A percentile compares a stretch with the other conserved stretches of the same genome.
These are phyloP conservation scores for Scaptomyza cyrtandrae DNA, from an alignment of 2,888 invertebrate species.

Conservation along the genomic window DNA sequence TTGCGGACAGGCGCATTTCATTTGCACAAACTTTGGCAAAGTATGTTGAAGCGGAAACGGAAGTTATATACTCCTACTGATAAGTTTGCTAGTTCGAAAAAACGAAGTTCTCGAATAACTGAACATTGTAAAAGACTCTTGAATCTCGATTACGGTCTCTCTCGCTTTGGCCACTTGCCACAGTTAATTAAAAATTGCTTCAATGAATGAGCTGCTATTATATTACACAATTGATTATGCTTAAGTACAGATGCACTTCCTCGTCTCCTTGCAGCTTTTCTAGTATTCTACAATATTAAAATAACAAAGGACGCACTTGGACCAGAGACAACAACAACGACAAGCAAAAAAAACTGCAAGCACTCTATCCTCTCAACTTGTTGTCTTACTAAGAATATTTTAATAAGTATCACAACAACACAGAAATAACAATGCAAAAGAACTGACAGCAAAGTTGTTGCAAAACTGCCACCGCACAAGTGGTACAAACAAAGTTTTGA, in stretches of 20 bases:
- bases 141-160: neutral
- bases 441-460: conserved; percentile 56
- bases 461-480: conserved; percentile 59
- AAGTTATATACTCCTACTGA: conserved; percentile 62
- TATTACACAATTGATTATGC: conserved; percentile 66
- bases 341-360: conserved; percentile 24
- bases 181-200: conserved; percentile 63
- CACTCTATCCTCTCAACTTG: conserved; percentile 36
- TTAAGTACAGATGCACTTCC: conserved; percentile 44
- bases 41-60: conserved; percentile 66
- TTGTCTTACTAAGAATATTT: conserved; percentile 62
- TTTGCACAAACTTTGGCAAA: conserved; percentile 62
- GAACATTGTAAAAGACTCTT: neutral
- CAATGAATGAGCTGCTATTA: conserved; percentile 56
- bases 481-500: conserved; percentile 60
- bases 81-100: conserved; percentile 39
- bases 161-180: conserved; percentile 24
- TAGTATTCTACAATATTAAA: conserved; percentile 44
- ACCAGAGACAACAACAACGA: conserved; percentile 41
- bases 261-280: conserved; percentile 2
- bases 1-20: conserved; percentile 65
- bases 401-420: conserved; percentile 55
- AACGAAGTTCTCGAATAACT: neutral
- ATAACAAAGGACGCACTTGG: conserved; percentile 59
- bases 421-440: conserved; percentile 41